A percentile compares a stretch with the other conserved stretches of the same genome.
phyloP scores from a whole-genome alignment of 2,888 invertebrate genomes.

The Argyresthia albistria region DNA sequence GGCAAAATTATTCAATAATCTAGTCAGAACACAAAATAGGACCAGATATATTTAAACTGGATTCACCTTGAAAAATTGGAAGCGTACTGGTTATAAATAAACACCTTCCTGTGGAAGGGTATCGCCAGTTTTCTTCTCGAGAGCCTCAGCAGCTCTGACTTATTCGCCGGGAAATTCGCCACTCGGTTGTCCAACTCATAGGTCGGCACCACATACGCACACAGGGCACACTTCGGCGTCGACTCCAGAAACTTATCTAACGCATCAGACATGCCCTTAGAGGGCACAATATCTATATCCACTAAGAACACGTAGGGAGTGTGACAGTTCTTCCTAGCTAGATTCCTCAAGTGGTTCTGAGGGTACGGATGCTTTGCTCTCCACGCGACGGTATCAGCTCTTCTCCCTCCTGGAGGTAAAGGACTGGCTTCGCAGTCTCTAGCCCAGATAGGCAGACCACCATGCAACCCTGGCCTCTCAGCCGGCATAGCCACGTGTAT shows the following conservation, averaged over 20 bases:
- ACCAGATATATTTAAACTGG: background rate
- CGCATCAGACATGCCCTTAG: conserved; percentile 77
- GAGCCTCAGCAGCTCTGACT: conserved; percentile 82
- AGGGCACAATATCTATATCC: conserved; percentile 91
- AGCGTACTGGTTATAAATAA: conserved; percentile 92
- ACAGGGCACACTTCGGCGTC: conserved; percentile 73
- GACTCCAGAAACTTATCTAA: conserved; percentile 78
- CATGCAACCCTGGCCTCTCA: conserved; percentile 75
- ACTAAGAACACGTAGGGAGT: conserved; percentile 86
- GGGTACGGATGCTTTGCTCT: conserved; percentile 85
- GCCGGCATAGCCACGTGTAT: conserved; percentile 83
- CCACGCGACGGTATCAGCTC: conserved; percentile 79
- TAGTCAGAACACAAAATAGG: too few relatives aligned
- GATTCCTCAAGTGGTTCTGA: conserved; percentile 90
- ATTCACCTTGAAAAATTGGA: conserved; percentile 89
- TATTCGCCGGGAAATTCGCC: conserved; percentile 82
- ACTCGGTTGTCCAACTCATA: conserved; percentile 88
- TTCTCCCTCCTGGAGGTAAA: conserved; percentile 73
- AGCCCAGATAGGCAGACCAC: conserved; percentile 66
- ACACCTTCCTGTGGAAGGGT: conserved; percentile 93
- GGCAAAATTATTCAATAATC: too few relatives aligned
- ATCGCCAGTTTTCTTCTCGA: conserved; percentile 86
- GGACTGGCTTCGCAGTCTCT: conserved; percentile 80
- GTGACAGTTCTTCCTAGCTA: conserved; percentile 89
- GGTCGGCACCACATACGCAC: conserved; percentile 92